Evolutionary conservation across 2,113 vertebrate genomes (phyloP).

Genomic region (Plectropomus leopardus): DNA sequence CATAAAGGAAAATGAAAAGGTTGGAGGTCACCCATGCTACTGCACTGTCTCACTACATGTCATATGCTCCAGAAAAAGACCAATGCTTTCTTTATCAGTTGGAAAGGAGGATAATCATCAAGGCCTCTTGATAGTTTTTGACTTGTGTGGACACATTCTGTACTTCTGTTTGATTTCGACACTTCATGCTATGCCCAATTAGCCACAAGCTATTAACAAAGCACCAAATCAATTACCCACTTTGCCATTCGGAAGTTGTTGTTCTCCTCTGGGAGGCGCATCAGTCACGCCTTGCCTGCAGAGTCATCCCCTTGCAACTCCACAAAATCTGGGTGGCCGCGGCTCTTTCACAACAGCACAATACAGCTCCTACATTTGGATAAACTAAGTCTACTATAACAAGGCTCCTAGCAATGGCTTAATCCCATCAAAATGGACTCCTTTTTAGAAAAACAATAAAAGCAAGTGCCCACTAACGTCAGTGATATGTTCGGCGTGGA

Average conservation of each 20-base stretch:
- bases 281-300: constrained; percentile 76
- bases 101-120: background rate
- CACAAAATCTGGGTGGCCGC: constrained; percentile 84
- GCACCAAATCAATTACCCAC: constrained; percentile 77
- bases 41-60: constrained; percentile 42
- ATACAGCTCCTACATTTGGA: constrained; percentile 80
- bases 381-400: constrained; percentile 84
- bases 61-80: constrained; percentile 7
- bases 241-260: constrained; percentile 74
- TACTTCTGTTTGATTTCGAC: constrained; percentile 57
- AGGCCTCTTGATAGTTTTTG: constrained; percentile 20
- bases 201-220: constrained; percentile 75
- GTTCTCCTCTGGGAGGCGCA: constrained; percentile 73
- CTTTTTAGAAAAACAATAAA: constrained; percentile 82
- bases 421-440: constrained; percentile 87
- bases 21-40: constrained; percentile 36
- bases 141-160: constrained; percentile 28
- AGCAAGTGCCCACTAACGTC: constrained; percentile 75
- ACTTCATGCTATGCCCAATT: constrained; percentile 65
- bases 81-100: background rate
- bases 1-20: constrained; percentile 47
- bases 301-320: constrained; percentile 68
- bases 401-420: constrained; percentile 78
- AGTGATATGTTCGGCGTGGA: constrained; percentile 81
- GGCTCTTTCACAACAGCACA: constrained; percentile 80